Base-by-base conservation (phyloP, 2,113 vertebrate genomes). In the Grammomys surdaster region DNA sequence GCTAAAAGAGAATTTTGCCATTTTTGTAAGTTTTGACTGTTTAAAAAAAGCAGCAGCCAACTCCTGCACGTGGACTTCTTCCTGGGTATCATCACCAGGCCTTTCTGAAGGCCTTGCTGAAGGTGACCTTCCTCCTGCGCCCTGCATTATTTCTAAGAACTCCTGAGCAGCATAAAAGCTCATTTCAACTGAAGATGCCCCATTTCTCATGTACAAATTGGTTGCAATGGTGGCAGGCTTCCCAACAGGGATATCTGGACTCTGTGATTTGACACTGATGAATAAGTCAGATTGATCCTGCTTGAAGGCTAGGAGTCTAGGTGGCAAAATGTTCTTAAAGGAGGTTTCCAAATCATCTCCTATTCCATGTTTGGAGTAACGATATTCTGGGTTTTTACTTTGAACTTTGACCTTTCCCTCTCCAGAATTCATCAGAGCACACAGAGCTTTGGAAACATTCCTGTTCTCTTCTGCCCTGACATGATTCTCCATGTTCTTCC, bases 221-320 rank as follows among this genome's bases (percentile, higher is more conserved):
- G 93, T 60, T 3, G 33, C 90, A 63, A 89, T 31, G 70, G 94
- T 90, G 22, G 56, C 70, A 65, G 92, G 40, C 0, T 0, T 8
- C 0, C 9, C 16, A 85, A 14, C 0, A 0, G 3, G 11, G 7
- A 0, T 28, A 36, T 73, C 76, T 10, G 19, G 65, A 67, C 17
- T 95, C 91, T 95, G 84, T 0, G 96, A 58, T 88, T 98, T 97
- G 63, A 98, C 95, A 73, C 96, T 97, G 84, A 97, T 96, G 16
- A 91, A 70, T 67, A 97, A 36, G 48, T 14, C 3, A 1, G 14
- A 28, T 16, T 0, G 56, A 75, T 80, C 5, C 51, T 92, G 92
- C 51, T 94, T n/a, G 46, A 95, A 92, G 0, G 73, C 31, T 63
- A 96, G 96, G 91, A 69, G 81, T 0, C 90, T 1, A 0, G 31